phyloP scores from a whole-genome alignment of 2,888 invertebrate genomes.

The Caradrina clavipalpis region DNA sequence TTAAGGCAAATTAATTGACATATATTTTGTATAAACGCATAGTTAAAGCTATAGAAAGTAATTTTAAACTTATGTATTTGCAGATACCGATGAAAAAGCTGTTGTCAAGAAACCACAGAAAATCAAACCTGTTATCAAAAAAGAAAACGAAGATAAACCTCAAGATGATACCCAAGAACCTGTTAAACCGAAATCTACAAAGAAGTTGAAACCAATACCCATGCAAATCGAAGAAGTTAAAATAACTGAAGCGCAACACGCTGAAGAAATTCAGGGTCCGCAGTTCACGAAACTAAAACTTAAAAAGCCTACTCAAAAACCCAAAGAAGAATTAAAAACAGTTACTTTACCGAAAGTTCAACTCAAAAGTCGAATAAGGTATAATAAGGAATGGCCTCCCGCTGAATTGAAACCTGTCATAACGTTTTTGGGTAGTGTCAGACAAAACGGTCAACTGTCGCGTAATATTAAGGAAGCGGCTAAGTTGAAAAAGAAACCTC shows the following conservation, averaged over 20 bases:
- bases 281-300: conserved; percentile 93
- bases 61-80: conserved; percentile 17
- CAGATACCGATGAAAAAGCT: conserved; percentile 31
- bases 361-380: conserved; percentile 93
- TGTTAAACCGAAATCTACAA: conserved; percentile 53
- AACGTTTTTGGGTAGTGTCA: conserved; percentile 89
- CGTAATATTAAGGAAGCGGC: conserved; percentile 93
- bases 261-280: conserved; percentile 90
- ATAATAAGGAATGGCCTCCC: conserved; percentile 92
- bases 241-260: conserved; percentile 91
- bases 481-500: conserved; percentile 91
- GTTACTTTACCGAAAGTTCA: conserved; percentile 92
- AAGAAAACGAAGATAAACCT: conserved; percentile 33
- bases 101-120: conserved; percentile 47
- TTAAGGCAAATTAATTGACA: too few species aligned
- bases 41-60: conserved; percentile 17
- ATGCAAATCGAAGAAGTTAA: conserved; percentile 92
- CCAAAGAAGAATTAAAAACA: conserved; percentile 83
- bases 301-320: conserved; percentile 90
- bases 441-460: conserved; percentile 92
- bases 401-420: conserved; percentile 88
- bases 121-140: conserved; percentile 19
- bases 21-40: not conserved
- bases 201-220: conserved; percentile 79
- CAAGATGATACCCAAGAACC: conserved; percentile 27